Percentiles rank a stretch among this genome's conserved stretches.
phyloP scores from a whole-genome alignment of 2,113 vertebrate genomes.

The Henicopernis longicauda region DNA sequence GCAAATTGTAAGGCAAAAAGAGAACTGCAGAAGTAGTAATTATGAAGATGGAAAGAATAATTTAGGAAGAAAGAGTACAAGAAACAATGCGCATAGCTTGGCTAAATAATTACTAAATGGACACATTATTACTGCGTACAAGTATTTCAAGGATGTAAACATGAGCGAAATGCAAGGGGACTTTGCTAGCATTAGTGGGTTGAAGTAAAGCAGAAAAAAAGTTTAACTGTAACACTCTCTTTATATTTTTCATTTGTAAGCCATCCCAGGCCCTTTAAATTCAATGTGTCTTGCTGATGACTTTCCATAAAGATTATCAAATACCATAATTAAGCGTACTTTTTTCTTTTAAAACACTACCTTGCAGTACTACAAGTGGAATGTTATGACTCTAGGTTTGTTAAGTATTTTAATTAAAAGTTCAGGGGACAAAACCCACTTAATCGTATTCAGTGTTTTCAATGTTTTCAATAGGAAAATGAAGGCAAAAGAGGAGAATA shows the following conservation, averaged over 20 bases:
- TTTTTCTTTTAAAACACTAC: background rate
- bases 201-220: background rate
- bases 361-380: background rate
- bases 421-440: background rate
- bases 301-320: background rate
- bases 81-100: background rate
- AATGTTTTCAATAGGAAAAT: background rate
- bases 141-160: background rate
- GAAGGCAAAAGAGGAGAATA: background rate
- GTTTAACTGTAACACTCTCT: background rate
- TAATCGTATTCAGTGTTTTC: background rate
- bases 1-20: background rate
- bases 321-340: background rate
- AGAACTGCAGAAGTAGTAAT: slow-evolving; percentile 8
- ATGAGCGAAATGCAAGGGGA: background rate
- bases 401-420: background rate
- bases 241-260: background rate
- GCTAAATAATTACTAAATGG: slow-evolving; percentile 7
- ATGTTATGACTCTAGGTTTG: background rate
- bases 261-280: background rate
- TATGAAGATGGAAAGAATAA: slow-evolving; percentile 1
- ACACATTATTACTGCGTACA: background rate
- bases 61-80: background rate
- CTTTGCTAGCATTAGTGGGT: background rate
- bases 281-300: background rate